Evolutionary conservation across 2,797 vertebrate genomes (phyloP), one percentile per base, ranked within the genome.

Genomic region (Takifugu ocellatus): DNA sequence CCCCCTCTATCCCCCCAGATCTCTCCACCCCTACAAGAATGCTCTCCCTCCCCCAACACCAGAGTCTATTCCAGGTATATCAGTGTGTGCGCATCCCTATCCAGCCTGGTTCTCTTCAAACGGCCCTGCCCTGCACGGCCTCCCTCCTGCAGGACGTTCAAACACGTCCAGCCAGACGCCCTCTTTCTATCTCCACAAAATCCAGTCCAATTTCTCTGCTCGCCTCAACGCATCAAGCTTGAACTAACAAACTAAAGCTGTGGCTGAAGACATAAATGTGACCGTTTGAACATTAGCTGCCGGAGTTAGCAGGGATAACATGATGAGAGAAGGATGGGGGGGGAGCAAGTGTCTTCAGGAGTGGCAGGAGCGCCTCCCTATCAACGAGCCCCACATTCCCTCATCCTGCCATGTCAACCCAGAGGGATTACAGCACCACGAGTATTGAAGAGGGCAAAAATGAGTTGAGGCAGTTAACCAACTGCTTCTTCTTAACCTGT

Each of bases 391-490:
- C 59, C 83, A 84, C 76, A 82, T 74, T 77, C 66, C 54, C 68
- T 59, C 64, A 51, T 61, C 75, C 82, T 78, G 79, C 78, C 76
- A 81, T 75, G 83, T 87, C 83, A 83, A 87, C 82, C 79, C 77
- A 76, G 25, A 72, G 75, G 86, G 87, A 89, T 88, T 87, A 88
- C 77, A 63, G 52, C 51, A 63, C 57, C 56, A 67, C 68, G 73
- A 60, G 9, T 59, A 77, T 78, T 77, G 62, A 85, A 68, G 56
- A 73, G 74, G 56, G 75, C 61, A 74, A 80, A 39, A 85, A 78
- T 75, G 78, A 87, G 82, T 78, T 86, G 84, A 87, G 79, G 75
- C 74, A 79, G 84, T 81, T 84, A 87, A 89, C 82, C 78, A 83
- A 63, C 71, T 51, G 66, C 81, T 69, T 75, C 75, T 74, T 73